Evolutionary conservation across 1,140 invertebrate species (phyloP).

Genomic region (Colletes gigas): DNA sequence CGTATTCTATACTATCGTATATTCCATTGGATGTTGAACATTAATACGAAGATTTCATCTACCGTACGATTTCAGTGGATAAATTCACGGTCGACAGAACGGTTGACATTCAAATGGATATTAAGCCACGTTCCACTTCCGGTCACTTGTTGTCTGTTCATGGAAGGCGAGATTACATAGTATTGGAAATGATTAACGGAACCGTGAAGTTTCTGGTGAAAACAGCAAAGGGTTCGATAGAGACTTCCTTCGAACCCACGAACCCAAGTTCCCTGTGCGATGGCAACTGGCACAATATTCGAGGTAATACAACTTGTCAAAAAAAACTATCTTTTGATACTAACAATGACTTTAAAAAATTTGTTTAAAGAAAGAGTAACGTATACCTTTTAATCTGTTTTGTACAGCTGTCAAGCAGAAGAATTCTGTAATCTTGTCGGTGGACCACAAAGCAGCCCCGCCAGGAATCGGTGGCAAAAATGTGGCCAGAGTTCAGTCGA

Average conservation of each 20-base stretch:
- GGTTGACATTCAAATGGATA: conserved; percentile 91
- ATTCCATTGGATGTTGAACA: background rate
- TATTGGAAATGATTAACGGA: conserved; percentile 94
- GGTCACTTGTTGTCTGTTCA: conserved; percentile 92
- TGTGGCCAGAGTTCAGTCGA: conserved; percentile 88
- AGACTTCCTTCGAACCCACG: conserved; percentile 86
- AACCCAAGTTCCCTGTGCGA: conserved; percentile 92
- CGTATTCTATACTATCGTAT: background rate
- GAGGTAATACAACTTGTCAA: conserved; percentile 83
- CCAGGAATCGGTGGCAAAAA: conserved; percentile 85
- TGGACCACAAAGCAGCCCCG: conserved; percentile 87
- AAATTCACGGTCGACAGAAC: conserved; percentile 89
- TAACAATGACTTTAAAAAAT: no score
- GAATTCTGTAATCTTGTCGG: conserved; percentile 90
- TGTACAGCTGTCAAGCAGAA: conserved; percentile 90
- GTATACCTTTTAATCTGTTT: conserved; percentile 26
- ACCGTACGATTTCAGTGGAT: conserved; percentile 79
- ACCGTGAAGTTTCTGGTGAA: conserved; percentile 91
- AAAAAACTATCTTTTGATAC: no score
- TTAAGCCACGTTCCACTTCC: conserved; percentile 91
- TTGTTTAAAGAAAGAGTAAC: no score
- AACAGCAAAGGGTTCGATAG: conserved; percentile 90
- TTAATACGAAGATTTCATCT: background rate
- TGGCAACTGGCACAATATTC: conserved; percentile 95
- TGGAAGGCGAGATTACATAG: conserved; percentile 89